These are phyloP conservation scores for Pseudorhombus dupliciocellatus DNA, from an alignment of 2,113 vertebrate species.

Conservation along the genomic window DNA sequence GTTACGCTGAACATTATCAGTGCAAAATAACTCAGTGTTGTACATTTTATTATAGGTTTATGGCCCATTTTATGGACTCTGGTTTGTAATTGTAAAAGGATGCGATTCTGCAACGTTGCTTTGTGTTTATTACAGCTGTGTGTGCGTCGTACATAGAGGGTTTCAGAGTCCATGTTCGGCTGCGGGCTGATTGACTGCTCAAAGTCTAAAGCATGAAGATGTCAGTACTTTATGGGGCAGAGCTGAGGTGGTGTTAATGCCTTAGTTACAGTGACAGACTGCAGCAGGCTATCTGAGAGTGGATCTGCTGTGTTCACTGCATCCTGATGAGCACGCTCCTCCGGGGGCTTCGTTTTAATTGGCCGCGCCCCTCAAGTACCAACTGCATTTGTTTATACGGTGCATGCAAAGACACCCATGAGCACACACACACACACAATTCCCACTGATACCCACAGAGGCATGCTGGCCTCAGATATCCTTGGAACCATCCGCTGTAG, in stretches of 20 bases:
- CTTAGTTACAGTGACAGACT: conserved; percentile 51
- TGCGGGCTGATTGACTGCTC: not conserved
- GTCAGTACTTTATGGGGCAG: conserved; percentile 29
- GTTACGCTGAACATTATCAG: no score
- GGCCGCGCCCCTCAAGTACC: conserved; percentile 58
- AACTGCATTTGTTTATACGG: conserved; percentile 61
- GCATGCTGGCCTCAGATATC: conserved; percentile 57
- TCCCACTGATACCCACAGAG: conserved; percentile 1
- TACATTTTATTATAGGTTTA: not conserved
- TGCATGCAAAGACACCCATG: not conserved
- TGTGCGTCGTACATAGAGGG: no score
- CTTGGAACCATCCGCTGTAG: conserved; percentile 64
- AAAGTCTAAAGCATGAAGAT: conserved; percentile 29
- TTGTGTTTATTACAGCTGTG: no score
- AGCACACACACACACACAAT: conserved; percentile 14
- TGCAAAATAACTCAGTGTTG: no score
- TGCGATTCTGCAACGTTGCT: not conserved
- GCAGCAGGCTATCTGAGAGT: conserved; percentile 53
- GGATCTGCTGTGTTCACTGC: conserved; percentile 61
- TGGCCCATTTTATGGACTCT: not conserved
- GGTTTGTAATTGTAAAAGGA: no score
- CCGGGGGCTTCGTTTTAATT: conserved; percentile 71
- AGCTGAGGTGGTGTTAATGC: conserved; percentile 24
- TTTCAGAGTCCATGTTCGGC: no score
- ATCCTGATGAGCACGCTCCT: conserved; percentile 66